A percentile compares a stretch with the other conserved stretches of the same genome.
Conservation (phyloP, 2,888 invertebrate genomes). For the Melanophora roralis region DNA sequence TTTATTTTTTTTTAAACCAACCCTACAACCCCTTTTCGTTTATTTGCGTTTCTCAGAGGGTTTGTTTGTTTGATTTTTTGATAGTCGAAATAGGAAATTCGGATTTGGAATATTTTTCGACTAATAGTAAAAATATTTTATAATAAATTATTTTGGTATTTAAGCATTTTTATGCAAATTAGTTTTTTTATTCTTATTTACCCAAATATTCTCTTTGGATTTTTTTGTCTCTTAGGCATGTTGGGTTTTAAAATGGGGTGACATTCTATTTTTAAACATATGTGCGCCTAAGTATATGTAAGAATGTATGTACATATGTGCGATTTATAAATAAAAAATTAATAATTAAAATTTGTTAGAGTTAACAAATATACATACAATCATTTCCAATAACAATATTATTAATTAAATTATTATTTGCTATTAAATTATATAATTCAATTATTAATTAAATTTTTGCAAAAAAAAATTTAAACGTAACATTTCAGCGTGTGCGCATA, state of each 20-base stretch:
- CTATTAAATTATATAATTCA: neutral
- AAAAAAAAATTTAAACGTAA: too few relatives aligned
- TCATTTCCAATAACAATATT: too few relatives aligned
- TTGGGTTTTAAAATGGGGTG: conserved; percentile 3
- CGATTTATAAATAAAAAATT: conserved; percentile 14
- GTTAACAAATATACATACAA: neutral
- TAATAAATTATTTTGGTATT: conserved; percentile 38
- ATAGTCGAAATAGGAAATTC: neutral
- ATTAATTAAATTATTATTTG: neutral
- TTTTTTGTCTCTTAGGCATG: neutral
- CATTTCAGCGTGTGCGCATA: neutral
- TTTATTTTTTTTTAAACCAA: conserved; percentile 1
- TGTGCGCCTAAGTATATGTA: too few relatives aligned
- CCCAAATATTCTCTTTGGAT: too few relatives aligned
- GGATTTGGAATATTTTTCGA: conserved; percentile 1
- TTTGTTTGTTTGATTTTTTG: neutral
- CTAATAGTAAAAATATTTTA: conserved; percentile 10
- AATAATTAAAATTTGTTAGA: conserved; percentile 24
- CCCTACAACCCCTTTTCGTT: conserved; percentile 12
- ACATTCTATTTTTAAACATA: conserved; percentile 2
- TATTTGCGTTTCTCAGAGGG: neutral
- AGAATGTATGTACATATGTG: neutral
- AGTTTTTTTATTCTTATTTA: conserved; percentile 5
- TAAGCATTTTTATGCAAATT: conserved; percentile 46
- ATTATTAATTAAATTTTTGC: too few relatives aligned